These are phyloP conservation scores for Tanypteryx hageni DNA, from an alignment of 2,888 invertebrate species.

Conservation along the genomic window DNA sequence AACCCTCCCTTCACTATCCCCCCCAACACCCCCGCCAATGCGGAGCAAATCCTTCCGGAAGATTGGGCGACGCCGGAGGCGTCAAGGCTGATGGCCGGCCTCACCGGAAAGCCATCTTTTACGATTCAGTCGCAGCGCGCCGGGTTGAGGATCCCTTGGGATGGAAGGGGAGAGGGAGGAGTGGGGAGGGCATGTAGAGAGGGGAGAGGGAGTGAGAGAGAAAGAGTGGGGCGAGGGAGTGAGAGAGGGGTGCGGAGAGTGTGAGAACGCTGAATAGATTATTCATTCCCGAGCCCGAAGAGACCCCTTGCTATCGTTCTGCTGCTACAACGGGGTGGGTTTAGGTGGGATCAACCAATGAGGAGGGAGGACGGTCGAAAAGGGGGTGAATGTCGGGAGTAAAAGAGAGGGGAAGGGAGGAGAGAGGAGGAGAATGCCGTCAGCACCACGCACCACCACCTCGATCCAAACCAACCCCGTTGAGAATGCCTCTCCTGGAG, in stretches of 20 bases:
- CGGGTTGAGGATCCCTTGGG: neutral
- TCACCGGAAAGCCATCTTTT: neutral
- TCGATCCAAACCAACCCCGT: too few species aligned
- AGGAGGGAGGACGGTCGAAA: neutral
- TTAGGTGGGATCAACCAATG: slow-evolving; percentile 5
- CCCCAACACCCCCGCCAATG: neutral
- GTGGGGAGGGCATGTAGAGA: neutral
- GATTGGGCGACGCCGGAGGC: slow-evolving; percentile 1
- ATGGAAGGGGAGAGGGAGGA: neutral
- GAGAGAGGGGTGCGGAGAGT: neutral
- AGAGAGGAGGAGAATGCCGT: neutral
- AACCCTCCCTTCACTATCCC: neutral
- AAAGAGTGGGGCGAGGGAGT: neutral
- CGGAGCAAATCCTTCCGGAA: neutral
- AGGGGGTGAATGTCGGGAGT: too few species aligned
- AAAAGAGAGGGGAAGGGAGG: too few species aligned
- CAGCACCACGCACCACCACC: neutral
- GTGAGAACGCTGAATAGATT: slow-evolving; percentile 49
- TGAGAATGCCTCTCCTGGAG: neutral
- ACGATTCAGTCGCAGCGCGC: slow-evolving; percentile 6
- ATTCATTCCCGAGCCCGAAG: slow-evolving; percentile 37
- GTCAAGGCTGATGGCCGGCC: neutral
- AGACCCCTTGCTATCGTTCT: neutral
- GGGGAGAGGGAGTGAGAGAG: neutral
- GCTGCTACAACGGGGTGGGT: neutral